A percentile compares a stretch with the other conserved stretches of the same genome.
phyloP scores from a whole-genome alignment of 2,797 vertebrate genomes.

The Bradypodion ventrale region DNA sequence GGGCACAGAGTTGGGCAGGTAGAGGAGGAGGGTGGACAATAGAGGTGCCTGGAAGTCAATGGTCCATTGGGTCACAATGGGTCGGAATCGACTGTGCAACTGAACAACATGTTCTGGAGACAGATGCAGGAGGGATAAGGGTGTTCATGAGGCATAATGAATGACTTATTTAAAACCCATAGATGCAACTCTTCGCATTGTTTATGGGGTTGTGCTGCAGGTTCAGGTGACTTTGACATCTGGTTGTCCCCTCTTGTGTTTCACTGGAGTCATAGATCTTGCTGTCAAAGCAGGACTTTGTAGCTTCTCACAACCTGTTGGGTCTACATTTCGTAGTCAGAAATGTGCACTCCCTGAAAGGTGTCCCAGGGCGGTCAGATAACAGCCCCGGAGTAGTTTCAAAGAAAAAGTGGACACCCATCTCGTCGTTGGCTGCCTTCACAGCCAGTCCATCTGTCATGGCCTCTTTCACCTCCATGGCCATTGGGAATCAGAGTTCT shows the following conservation, averaged over 20 bases:
- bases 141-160: background rate
- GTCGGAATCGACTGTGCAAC: too few species aligned
- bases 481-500: too few species aligned
- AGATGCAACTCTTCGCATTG: background rate
- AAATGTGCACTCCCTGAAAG: background rate
- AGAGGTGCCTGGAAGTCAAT: too few species aligned
- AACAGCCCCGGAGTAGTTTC: too few species aligned
- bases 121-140: background rate
- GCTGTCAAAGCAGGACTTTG: fast-evolving
- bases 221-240: constrained; percentile 10
- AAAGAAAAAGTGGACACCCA: too few species aligned
- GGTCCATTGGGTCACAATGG: too few species aligned
- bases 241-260: constrained; percentile 28
- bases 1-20: too few species aligned
- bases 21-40: too few species aligned
- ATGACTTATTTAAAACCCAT: background rate
- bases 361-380: background rate
- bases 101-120: background rate
- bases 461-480: too few species aligned
- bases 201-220: background rate
- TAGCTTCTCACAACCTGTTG: fast-evolving
- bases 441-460: too few species aligned
- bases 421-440: too few species aligned
- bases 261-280: constrained; percentile 26
- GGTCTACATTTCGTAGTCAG: background rate